Conservation (phyloP, 2,113 vertebrate genomes). For the Ceyx margarethae region DNA sequence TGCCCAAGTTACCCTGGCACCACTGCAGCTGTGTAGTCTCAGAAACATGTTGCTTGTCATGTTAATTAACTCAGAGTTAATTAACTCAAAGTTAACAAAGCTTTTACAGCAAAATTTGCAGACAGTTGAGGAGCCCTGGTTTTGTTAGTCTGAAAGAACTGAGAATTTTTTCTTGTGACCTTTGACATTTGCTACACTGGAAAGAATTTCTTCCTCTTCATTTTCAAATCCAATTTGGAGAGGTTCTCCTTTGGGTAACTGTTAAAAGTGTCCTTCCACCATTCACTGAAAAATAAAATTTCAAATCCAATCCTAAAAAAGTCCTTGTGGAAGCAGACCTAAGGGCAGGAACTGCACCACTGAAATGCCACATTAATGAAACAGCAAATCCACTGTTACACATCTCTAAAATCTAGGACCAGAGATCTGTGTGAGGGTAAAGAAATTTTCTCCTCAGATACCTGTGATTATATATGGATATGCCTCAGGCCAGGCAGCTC, state of each 20-base stretch:
- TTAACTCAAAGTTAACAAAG: neutral
- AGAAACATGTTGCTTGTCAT: neutral
- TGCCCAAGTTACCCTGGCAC: neutral
- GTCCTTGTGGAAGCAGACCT: neutral
- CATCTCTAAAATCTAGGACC: neutral
- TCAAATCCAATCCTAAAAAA: neutral
- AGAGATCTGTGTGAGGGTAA: neutral
- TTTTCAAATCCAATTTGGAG: neutral
- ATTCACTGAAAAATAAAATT: neutral
- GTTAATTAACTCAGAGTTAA: neutral
- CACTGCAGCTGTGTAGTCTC: neutral
- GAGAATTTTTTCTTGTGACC: neutral
- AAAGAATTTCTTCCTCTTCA: neutral
- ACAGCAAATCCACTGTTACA: neutral
- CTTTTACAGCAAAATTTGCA: neutral
- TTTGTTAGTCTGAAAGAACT: neutral
- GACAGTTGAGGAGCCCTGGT: neutral
- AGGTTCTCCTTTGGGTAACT: neutral
- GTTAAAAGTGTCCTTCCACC: fast-evolving
- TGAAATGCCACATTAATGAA: neutral
- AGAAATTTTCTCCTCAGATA: neutral
- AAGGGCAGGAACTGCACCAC: neutral
- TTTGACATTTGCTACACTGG: neutral
- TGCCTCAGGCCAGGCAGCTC: neutral
- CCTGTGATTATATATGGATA: too few relatives aligned